Evolutionary conservation across 2,113 vertebrate genomes (phyloP).

Genomic region (Vicugna pacos): DNA sequence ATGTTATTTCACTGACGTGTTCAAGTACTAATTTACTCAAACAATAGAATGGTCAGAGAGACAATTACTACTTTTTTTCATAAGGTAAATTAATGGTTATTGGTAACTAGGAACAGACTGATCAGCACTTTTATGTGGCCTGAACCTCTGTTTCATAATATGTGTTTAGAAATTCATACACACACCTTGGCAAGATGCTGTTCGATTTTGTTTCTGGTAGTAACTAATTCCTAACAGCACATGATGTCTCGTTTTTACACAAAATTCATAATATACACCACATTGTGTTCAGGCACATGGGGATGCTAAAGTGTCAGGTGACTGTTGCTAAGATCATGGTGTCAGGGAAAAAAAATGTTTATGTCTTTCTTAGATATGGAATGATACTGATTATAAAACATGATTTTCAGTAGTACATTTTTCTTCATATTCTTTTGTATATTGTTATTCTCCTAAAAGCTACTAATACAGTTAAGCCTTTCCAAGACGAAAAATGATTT

Average conservation of each 20-base stretch:
- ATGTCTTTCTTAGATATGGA: not conserved
- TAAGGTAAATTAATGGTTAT: constrained; percentile 41
- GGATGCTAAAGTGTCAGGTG: not conserved
- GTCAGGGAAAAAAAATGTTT: not conserved
- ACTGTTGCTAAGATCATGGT: not conserved
- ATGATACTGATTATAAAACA: not conserved
- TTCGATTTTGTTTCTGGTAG: not conserved
- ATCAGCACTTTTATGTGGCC: not conserved
- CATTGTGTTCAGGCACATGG: not conserved
- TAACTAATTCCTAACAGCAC: not conserved
- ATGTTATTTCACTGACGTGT: constrained; percentile 41
- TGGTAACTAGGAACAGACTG: not conserved
- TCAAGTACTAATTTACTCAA: constrained; percentile 50
- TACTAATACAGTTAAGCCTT: not conserved
- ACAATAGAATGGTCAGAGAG: constrained; percentile 26
- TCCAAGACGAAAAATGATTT: not conserved
- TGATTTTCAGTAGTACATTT: not conserved
- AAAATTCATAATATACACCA: not conserved
- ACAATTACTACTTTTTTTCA: constrained; percentile 44
- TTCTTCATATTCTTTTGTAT: not conserved
- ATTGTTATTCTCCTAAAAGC: not conserved
- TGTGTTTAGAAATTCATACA: not conserved
- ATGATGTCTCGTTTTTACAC: not conserved
- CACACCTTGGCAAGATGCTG: not conserved
- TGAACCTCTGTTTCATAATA: not conserved